Conservation (phyloP, 2,888 invertebrate species). For the Hemistola chrysoprasaria region DNA sequence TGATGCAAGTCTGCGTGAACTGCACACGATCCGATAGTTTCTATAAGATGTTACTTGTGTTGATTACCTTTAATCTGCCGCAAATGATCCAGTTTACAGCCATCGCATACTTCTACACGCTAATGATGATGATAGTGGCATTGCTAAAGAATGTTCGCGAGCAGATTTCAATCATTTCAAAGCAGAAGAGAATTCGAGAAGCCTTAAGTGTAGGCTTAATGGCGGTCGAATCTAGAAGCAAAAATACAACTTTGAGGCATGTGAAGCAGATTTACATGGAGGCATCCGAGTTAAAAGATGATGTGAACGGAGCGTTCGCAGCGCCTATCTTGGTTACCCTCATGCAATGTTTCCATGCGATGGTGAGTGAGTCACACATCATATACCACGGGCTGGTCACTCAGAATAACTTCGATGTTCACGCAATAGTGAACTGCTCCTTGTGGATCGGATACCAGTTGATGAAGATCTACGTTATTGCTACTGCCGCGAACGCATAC, state of each 20-base stretch:
- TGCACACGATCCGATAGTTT: slow-evolving; percentile 46
- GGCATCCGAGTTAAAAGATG: slow-evolving; percentile 47
- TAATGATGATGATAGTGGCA: slow-evolving; percentile 48
- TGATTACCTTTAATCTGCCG: slow-evolving; percentile 50
- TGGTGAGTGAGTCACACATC: slow-evolving; percentile 62
- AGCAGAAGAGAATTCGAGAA: slow-evolving; percentile 27
- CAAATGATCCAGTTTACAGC: slow-evolving; percentile 58
- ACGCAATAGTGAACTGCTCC: slow-evolving; percentile 54
- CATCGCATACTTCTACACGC: slow-evolving; percentile 49
- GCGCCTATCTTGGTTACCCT: slow-evolving; percentile 52
- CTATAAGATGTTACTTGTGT: slow-evolving; percentile 58
- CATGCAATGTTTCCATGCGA: slow-evolving; percentile 62
- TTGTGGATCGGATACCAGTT: slow-evolving; percentile 64
- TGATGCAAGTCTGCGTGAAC: slow-evolving; percentile 49
- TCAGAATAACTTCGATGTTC: slow-evolving; percentile 37
- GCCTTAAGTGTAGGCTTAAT: slow-evolving; percentile 30
- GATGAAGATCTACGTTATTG: slow-evolving; percentile 54
- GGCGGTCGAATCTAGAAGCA: slow-evolving; percentile 34
- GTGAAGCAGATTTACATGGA: slow-evolving; percentile 52
- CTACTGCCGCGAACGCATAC: slow-evolving; percentile 50
- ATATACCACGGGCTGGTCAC: slow-evolving; percentile 57
- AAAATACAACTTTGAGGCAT: slow-evolving; percentile 40
- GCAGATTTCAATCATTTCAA: slow-evolving; percentile 27
- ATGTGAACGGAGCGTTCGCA: slow-evolving; percentile 56
- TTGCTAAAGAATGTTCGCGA: slow-evolving; percentile 47